Base-by-base conservation (phyloP, 2,797 vertebrate species). In the Phataginus tricuspis region DNA sequence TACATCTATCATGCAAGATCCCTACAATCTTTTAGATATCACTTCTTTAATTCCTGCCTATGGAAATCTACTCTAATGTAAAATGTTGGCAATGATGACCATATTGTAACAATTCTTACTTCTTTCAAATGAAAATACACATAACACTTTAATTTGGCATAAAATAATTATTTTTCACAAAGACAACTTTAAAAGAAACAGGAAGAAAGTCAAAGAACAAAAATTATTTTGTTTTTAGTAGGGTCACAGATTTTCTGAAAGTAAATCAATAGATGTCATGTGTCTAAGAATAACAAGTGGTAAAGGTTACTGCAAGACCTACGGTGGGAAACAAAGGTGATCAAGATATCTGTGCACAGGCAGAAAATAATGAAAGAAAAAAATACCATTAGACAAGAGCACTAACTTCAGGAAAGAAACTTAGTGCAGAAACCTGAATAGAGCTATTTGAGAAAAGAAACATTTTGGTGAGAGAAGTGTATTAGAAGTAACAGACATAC, bases 41-140 rank as follows among this genome's bases (percentile, higher is more conserved):
- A 64, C 53, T 64, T 87, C 37, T 78, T 84, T 51, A 87, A 84
- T 71, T 87, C 57, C 37, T 82, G 19, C 11, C 23, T 42, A 21
- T 21, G 55, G 71, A 31, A 77, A 94, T 77, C 31, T 53, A 86
- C 29, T 84, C 19, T 59, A 93, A 77, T 53, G 37, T 51, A 83
- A 93, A 78, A 66, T 72, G 29, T 78, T 91, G 69, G 78, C 3
- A 29, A 51, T 78, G 39, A 88, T 72, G 34, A 75, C 13, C 45
- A 25, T n/a, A 89, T 29, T 59, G 9, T 61, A 74, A 80, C 57
- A 29, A 14, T 18, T 6, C 29, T 25, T 63, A 79, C 39, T 89
- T 88, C 49, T 59, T 86, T 51, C 66, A 96, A 88, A 92, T 51
- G 64, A 68, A 87, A 86, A 5, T 75, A 74, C 69, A 90, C n/a